Evolutionary conservation across 2,888 invertebrate species (phyloP), one percentile per base, ranked within the genome.

Genomic region (Agrilus biguttatus): DNA sequence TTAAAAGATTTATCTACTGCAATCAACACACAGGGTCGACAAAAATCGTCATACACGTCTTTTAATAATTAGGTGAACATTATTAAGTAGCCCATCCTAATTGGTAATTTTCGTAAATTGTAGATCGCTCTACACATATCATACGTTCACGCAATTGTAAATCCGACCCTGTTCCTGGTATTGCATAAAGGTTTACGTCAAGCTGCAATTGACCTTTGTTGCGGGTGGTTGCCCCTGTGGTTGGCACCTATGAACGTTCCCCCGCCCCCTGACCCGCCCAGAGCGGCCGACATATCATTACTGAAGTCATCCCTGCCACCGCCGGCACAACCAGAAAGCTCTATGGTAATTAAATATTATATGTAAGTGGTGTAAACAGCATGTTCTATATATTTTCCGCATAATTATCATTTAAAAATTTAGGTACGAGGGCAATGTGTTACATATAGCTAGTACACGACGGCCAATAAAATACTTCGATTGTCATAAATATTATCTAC

Each of bases 91-190:
- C 17, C 17, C 17, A 17, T 17, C 4, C 4, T 17, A 23, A 23
- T 23, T 23, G 23, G 23, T 23, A 8, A 23, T 23, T 23, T 23
- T 23, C 8, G 23, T 6, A 23, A 23, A 42, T 73, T 72, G 51
- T 75, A 85, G 83, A 82, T 87, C 56, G 84, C 85, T 40, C 73
- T 88, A 54, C 86, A 87, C 74, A 84, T 87, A 67, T 86, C 87
- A 51, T 86, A 86, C 69, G 80, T 85, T 51, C 88, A 88, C 67
- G 85, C 87, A 33, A 85, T 86, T 55, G 83, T 86, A 52, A 87
- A 87, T 61, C 87, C 87, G 3, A 76, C 82, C 33, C 70, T 87
- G 51, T 85, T 87, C 66, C 73, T 88, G 63, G 78, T 81, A 40
- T 70, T 87, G 43, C 86, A 87, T 60, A 75, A 80, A 32, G 84